phyloP scores from a whole-genome alignment of 2,888 invertebrate species.

The Leucoma salicis region DNA sequence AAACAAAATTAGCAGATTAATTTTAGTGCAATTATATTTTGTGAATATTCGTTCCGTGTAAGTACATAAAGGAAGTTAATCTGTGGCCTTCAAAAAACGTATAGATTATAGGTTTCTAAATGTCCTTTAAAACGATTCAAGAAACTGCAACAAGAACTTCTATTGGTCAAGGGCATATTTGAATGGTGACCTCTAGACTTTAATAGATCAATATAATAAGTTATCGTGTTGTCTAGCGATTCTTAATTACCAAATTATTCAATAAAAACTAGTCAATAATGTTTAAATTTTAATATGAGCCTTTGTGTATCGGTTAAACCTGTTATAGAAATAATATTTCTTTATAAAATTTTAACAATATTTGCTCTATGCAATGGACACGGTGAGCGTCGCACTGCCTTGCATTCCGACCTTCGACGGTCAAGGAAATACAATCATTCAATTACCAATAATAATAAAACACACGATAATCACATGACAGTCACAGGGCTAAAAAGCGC shows the following conservation, averaged over 20 bases:
- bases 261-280: conserved; percentile 17
- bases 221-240: conserved; percentile 55
- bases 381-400: conserved; percentile 62
- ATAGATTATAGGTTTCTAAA: conserved; percentile 9
- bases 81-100: conserved; percentile 6
- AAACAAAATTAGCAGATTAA: conserved; percentile 17
- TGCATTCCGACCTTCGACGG: conserved; percentile 70
- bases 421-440: conserved; percentile 75
- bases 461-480: conserved; percentile 57
- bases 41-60: conserved; percentile 36
- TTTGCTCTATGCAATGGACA: conserved; percentile 42
- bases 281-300: conserved; percentile 8
- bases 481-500: conserved; percentile 57
- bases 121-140: conserved; percentile 42
- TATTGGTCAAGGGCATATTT: conserved; percentile 63
- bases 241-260: conserved; percentile 41
- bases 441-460: conserved; percentile 62
- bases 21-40: conserved; percentile 15
- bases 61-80: conserved; percentile 21
- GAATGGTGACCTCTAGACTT: conserved; percentile 52
- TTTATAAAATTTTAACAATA: conserved; percentile 47
- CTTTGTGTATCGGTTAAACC: conserved; percentile 11
- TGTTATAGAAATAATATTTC: conserved; percentile 28
- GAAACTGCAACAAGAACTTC: conserved; percentile 57
- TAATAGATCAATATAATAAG: conserved; percentile 46